Base-by-base conservation (phyloP, 2,888 invertebrate species). In the Schizotus pectinicornis region DNA sequence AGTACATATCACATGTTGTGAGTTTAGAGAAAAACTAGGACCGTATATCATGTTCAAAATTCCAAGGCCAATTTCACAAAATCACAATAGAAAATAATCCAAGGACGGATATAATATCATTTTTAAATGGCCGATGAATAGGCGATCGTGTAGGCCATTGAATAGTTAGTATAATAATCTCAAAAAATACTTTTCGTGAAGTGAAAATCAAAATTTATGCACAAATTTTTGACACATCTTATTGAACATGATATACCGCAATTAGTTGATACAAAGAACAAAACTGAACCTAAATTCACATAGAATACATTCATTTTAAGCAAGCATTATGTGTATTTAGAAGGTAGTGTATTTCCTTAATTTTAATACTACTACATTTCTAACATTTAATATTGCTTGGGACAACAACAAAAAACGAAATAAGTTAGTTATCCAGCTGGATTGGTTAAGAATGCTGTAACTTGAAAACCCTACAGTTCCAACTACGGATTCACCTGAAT, bases 1-100 rank as follows among this genome's bases (percentile, higher is more conserved):
- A 66, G 67, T 70, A 72, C 71, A 69, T 73, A 71, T 71, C 71
- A 71, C 70, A 73, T 71, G 67, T 71, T 65, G 67, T 64, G 70
- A 71, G 70, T 70, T 58, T 54, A 58, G 45, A 58, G 48, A 59
- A 43, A 56, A 59, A 55, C 36, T 42, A 50, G 45, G 38, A 47
- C 54, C 56, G 59, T 63, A 65, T 62, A 67, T 65, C 65, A 65
- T 63, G 62, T 62, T 59, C 58, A 59, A 56, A 41, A 55, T 62
- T 60, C 58, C 61, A 63, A 58, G 61, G 59, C 61, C 61, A 64
- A 55, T 49, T 50, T 62, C 51, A 45, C 43, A 43, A 51, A 56
- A 56, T 60, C 51, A 50, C 52, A 62, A 50, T 35, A 36, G 34
- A 59, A 53, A 53, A 54, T 38, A 58, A 60, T 55, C 59, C 56